Base-by-base conservation (phyloP, 1,140 invertebrate genomes). In the Drosophila azteca region DNA sequence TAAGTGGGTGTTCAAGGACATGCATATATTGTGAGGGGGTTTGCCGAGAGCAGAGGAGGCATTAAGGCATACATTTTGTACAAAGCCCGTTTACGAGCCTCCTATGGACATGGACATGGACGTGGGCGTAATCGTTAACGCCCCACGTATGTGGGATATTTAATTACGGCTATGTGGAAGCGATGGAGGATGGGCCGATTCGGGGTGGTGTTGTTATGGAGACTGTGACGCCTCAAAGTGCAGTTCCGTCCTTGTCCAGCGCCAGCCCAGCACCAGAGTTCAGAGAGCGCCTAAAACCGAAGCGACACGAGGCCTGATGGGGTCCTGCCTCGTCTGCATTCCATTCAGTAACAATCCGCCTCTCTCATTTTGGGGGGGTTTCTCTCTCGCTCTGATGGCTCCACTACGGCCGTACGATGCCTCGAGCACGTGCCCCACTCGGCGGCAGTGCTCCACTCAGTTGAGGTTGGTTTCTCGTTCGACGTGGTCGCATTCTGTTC, bases 401-500 rank as follows among this genome's bases (percentile, higher is more conserved):
- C 53, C 45, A 13, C 2, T 49, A 31, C 31, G 46, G 51, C 48
- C 24, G 29, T 31, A 83, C 80, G 8, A 9, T 31, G 68, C 29
- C 57, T 48, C 41, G 35, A 73, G 80, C 26, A 62, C 73, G 57
- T 77, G 45, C 58, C 50, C 66, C 57, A 20, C 22, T 59, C 68
- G 59, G 41, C 41, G 39, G 43, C 58, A 43, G 48, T 61, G 13
- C 62, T 64, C 26, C 58, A 65, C 68, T 88, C 83, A 88, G 85
- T 88, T 80, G 63, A 78, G 79, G 79, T 83, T 79, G 71, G 76
- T 79, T 79, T 51, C 59, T 84, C 76, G 67, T 79, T 58, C 84
- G 64, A 79, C 52, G 72, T 83, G 79, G 83, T 87, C 76, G 57
- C 69, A 64, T 63, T 85, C 53, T 58, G 43, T 55, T 61, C 77